Conservation (phyloP, 2,797 vertebrate genomes). For the Chelonia mydas region DNA sequence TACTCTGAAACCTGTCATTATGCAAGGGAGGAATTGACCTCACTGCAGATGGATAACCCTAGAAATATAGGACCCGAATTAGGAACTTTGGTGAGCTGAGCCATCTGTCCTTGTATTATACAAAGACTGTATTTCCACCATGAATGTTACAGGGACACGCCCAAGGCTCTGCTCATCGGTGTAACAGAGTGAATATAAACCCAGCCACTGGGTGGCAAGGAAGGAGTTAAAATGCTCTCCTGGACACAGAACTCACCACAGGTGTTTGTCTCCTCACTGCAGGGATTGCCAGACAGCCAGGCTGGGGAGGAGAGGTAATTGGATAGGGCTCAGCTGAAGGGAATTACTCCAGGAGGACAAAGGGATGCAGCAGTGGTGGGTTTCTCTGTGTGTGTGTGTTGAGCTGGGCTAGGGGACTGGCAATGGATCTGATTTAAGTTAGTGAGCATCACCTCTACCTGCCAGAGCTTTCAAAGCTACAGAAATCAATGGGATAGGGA, state of each 20-base stretch:
- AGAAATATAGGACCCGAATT: background rate
- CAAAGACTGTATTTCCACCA: background rate
- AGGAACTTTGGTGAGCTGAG: background rate
- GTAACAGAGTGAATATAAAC: accelerated
- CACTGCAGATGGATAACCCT: accelerated
- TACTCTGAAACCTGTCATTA: no score
- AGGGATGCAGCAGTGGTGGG: accelerated
- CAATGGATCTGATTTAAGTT: background rate
- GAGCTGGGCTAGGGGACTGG: background rate
- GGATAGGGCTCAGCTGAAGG: background rate
- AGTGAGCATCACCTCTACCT: no score
- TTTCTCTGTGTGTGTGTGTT: accelerated
- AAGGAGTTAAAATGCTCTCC: background rate
- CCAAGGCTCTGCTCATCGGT: accelerated
- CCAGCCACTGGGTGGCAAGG: accelerated
- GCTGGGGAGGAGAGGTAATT: background rate
- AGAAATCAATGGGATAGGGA: background rate
- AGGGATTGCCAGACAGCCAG: background rate
- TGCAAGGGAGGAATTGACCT: background rate
- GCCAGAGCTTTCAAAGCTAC: background rate
- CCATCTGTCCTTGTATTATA: accelerated
- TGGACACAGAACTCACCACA: accelerated
- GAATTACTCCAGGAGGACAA: background rate
- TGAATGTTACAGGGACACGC: accelerated
- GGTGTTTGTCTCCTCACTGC: background rate